Percentiles rank a stretch among this genome's conserved stretches.
Conservation (phyloP, 2,113 vertebrate genomes). For the Sturnus vulgaris region DNA sequence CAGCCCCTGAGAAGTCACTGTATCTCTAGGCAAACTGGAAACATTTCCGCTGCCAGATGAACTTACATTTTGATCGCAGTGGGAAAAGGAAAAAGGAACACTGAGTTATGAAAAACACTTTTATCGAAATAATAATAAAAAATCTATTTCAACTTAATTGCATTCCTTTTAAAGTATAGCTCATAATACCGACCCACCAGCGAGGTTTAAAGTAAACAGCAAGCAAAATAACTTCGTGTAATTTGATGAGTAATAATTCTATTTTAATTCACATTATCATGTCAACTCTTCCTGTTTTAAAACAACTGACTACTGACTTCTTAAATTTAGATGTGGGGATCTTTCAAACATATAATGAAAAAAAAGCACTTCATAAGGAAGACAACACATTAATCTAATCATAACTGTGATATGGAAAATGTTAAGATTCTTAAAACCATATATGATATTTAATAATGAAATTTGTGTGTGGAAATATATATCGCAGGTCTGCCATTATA, state of each 20-base stretch:
- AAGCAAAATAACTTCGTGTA: neutral
- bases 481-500: neutral
- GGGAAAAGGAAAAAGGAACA: slow-evolving; percentile 9
- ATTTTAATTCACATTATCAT: neutral
- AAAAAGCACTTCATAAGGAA: neutral
- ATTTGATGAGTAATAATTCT: neutral
- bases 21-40: slow-evolving; percentile 45
- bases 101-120: neutral
- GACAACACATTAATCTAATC: neutral
- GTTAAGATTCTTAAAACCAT: neutral
- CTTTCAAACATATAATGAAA: neutral
- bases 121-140: neutral
- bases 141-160: neutral
- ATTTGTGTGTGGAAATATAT: neutral
- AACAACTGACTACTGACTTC: neutral
- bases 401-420: neutral
- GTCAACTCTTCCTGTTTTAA: neutral
- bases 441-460: neutral
- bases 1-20: neutral
- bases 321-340: neutral
- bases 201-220: neutral
- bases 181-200: neutral
- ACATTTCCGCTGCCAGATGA: slow-evolving; percentile 36
- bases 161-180: neutral
- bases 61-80: slow-evolving; percentile 7